Evolutionary conservation across 2,113 vertebrate genomes (phyloP), one percentile per base, ranked within the genome.

Genomic region (Chitala chitala): DNA sequence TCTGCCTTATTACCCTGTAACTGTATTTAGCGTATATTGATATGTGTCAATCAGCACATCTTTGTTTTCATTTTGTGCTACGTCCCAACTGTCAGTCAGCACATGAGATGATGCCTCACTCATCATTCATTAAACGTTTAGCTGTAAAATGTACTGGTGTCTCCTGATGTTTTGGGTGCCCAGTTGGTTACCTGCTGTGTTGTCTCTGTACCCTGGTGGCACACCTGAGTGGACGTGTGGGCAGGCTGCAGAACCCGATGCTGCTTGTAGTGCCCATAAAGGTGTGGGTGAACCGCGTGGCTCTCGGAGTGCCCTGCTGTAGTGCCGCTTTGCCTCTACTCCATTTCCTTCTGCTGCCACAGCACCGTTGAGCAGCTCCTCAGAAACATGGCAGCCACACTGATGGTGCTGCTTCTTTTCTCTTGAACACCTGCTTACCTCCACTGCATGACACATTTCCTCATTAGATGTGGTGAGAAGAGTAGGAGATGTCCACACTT

Each of bases 211-310:
- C 79, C 78, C 75, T 82, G 84, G 58, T 82, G 82, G 75, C 83
- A 79, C 74, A 71, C 71, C 61, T 71, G 80, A 79, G 65, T 82
- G 85, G 87, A 85, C 66, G 76, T 81, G 56, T 84, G 77, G 54
- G 73, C 82, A 78, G 70, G 70, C 78, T 81, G 44, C 86, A 80
- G 83, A 78, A 79, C 53, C 80, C 71, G 77, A 68, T 78, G 78
- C 69, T 78, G 77, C 80, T 75, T 38, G 83, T 76, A 4, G 76
- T 73, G 82, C 84, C 46, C 59, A 84, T 76, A 70, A 84, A 88
- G 88, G 88, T 89, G 84, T 89, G 87, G 71, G 71, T 79, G 76
- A 71, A 83, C 72, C 76, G 83, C 84, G 82, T 84, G 85, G 71
- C 78, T 79, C 70, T 82, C 31, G 58, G 59, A 55, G 29, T 76